Percentiles rank a stretch among this genome's conserved stretches.
These are phyloP conservation scores for Pomacea maculata DNA, from an alignment of 1,140 invertebrate genomes.

Conservation along the genomic window DNA sequence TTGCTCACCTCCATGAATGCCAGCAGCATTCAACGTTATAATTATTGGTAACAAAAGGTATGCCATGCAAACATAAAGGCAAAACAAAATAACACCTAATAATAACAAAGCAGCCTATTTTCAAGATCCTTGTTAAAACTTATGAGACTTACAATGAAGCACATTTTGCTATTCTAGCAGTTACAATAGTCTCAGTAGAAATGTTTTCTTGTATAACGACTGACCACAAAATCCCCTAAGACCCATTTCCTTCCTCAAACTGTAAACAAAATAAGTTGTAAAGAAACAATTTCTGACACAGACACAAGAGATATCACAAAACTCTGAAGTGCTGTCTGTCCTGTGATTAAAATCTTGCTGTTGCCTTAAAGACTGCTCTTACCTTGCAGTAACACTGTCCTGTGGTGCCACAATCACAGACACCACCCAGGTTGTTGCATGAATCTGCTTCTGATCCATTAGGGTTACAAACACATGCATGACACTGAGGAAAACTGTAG, in stretches of 20 bases:
- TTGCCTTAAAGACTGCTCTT: conserved; percentile 54
- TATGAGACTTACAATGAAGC: conserved; percentile 30
- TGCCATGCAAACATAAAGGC: neutral
- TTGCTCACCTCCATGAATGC: too few relatives aligned
- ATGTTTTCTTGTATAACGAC: too few relatives aligned
- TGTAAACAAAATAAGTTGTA: too few relatives aligned
- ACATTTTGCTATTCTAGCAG: neutral
- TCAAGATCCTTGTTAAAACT: conserved; percentile 19
- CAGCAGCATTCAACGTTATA: neutral
- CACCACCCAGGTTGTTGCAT: conserved; percentile 31
- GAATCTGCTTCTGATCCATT: conserved; percentile 74
- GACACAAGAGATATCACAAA: too few relatives aligned
- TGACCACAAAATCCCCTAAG: too few relatives aligned
- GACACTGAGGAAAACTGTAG: conserved; percentile 85
- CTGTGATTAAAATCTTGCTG: too few relatives aligned
- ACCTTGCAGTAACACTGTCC: conserved; percentile 92
- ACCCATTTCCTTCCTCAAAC: too few relatives aligned
- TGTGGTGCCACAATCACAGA: conserved; percentile 82
- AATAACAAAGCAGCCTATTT: neutral
- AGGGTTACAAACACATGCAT: conserved; percentile 86
- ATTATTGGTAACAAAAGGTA: neutral
- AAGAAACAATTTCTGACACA: too few relatives aligned
- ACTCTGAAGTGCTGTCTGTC: too few relatives aligned
- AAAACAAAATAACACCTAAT: neutral
- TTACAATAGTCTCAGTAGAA: too few relatives aligned